A percentile compares a stretch with the other conserved stretches of the same genome.
Conservation (phyloP, 2,113 vertebrate genomes). For the Apaloderma vittatum region DNA sequence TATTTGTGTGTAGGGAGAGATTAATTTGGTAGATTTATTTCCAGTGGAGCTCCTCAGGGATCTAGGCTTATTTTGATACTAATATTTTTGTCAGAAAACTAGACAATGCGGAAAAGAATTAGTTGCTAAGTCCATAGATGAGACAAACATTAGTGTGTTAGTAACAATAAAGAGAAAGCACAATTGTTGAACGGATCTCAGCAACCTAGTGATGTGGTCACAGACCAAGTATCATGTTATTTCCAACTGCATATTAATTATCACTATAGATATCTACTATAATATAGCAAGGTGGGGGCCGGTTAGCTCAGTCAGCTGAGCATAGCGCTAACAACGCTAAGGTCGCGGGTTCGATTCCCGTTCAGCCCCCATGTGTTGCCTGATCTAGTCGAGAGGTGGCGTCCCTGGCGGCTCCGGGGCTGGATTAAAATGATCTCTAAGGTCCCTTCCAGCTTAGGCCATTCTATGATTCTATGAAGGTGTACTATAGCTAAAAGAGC, state of each 20-base stretch:
- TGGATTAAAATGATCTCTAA: too few relatives aligned
- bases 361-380: too few relatives aligned
- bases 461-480: too few relatives aligned
- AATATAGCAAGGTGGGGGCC: background rate
- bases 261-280: background rate
- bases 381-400: too few relatives aligned
- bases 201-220: background rate
- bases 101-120: background rate
- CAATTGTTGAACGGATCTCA: background rate
- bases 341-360: too few relatives aligned
- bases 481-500: background rate
- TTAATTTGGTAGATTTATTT: slow-evolving; percentile 38
- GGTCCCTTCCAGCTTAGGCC: too few relatives aligned
- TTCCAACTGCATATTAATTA: background rate
- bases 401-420: too few relatives aligned
- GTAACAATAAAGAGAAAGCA: background rate
- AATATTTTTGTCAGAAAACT: background rate
- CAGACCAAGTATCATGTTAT: background rate
- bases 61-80: background rate
- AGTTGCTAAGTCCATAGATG: background rate
- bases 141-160: background rate
- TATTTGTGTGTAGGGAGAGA: background rate
- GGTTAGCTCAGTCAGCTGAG: too few relatives aligned
- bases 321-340: too few relatives aligned
- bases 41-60: background rate